Evolutionary conservation across 2,888 invertebrate genomes (phyloP), one percentile per base, ranked within the genome.

Genomic region (Teleiodes luculella): DNA sequence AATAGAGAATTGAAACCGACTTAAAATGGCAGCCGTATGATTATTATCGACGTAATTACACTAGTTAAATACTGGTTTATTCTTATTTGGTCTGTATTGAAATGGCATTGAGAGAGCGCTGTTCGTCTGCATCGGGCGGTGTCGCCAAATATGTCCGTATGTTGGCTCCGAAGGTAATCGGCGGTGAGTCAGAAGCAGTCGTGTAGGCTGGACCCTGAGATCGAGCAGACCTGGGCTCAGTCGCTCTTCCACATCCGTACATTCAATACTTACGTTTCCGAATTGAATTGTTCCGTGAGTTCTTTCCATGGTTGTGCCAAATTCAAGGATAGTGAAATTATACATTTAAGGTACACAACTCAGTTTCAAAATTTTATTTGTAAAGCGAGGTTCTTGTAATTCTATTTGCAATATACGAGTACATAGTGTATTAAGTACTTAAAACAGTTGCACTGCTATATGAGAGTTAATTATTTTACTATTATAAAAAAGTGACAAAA

Each of bases 141-240:
- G 81, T 84, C 82, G 68, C 88, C 88, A 87, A 89, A 89, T 89
- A 89, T 78, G 88, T 87, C 83, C 83, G 80, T 82, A 78, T 73
- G 69, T 65, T 66, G 43, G 43, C 28, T 43, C 28, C 77, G 86
- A 87, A 89, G 88, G 88, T 86, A 83, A 89, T 81, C 83, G 74
- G 72, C 72, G 63, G 68, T 87, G 87, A 86, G 72, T 86, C 86
- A 86, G 72, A 64, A 56, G 52, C 56, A 30, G 63, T 80, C 72
- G 85, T 83, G 77, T 84, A 83, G 20, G 83, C 71, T 62, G 68
- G 68, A 73, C 75, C 77, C 77, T 74, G 78, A 71, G 69, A 57
- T 63, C 62, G 55, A 63, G 61, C 66, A 68, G 64, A 62, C 60
- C 58, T 68, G 64, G 64, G 65, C 72, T 78, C 79, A 78, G 76